A percentile compares a stretch with the other conserved stretches of the same genome.
Evolutionary conservation across 1,140 invertebrate genomes (phyloP).

Genomic region (Listronotus oregonensis): DNA sequence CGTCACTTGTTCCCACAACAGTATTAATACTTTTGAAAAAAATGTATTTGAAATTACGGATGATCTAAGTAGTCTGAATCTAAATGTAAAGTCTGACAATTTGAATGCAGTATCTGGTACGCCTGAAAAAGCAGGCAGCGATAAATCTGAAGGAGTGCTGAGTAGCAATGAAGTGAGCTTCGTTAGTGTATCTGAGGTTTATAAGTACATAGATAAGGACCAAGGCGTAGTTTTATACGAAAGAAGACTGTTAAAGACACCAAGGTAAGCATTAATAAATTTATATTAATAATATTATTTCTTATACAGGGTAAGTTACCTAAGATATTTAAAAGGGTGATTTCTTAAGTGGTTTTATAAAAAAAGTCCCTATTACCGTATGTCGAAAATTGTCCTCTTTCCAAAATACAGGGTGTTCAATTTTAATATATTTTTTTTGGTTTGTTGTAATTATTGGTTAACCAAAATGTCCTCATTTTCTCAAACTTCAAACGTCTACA

Average conservation of each 20-base stretch:
- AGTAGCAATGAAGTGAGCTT: slow-evolving; percentile 45
- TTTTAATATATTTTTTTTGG: too few relatives aligned
- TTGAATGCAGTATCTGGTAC: not conserved
- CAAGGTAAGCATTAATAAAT: slow-evolving; percentile 55
- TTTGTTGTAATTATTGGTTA: too few relatives aligned
- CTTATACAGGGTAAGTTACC: too few relatives aligned
- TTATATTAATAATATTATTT: not conserved
- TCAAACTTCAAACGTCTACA: too few relatives aligned
- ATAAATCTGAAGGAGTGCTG: not conserved
- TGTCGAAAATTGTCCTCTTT: too few relatives aligned
- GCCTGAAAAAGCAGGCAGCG: not conserved
- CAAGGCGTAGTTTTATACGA: slow-evolving; percentile 73
- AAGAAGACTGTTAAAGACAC: slow-evolving; percentile 64
- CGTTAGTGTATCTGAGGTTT: slow-evolving; percentile 70
- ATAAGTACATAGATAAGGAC: slow-evolving; percentile 74
- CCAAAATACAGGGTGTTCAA: too few relatives aligned
- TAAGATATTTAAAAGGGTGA: too few relatives aligned
- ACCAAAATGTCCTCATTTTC: too few relatives aligned
- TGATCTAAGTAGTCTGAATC: slow-evolving; percentile 29
- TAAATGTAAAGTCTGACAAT: slow-evolving; percentile 6
- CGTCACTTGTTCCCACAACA: slow-evolving; percentile 46
- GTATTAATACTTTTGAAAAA: slow-evolving; percentile 39
- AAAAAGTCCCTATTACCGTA: too few relatives aligned
- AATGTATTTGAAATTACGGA: slow-evolving; percentile 46
- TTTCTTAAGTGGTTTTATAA: too few relatives aligned